phyloP scores from a whole-genome alignment of 2,888 invertebrate genomes.

The Pegoplata infirma region DNA sequence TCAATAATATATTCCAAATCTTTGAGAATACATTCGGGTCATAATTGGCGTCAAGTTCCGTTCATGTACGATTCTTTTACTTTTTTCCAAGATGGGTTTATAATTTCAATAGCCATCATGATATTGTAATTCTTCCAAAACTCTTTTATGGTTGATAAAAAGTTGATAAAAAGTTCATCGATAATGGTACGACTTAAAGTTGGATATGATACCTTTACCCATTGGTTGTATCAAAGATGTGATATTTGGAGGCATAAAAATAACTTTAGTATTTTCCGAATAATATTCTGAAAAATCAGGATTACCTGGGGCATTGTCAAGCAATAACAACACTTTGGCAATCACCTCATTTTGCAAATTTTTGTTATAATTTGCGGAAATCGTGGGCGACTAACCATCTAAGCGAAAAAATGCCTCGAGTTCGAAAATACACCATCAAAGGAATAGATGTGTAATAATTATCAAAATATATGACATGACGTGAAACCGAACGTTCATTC shows the following conservation, averaged over 20 bases:
- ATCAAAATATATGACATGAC: slow-evolving; percentile 5
- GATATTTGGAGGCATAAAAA: slow-evolving; percentile 25
- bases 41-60: slow-evolving; percentile 18
- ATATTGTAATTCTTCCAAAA: slow-evolving; percentile 24
- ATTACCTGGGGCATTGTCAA: slow-evolving; percentile 25
- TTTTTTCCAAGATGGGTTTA: slow-evolving; percentile 5
- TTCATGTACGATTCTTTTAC: slow-evolving; percentile 5
- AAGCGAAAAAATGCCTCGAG: too few relatives aligned
- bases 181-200: slow-evolving; percentile 11
- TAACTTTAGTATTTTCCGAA: slow-evolving; percentile 20
- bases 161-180: slow-evolving; percentile 6
- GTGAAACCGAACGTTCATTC: background rate
- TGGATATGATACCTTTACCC: slow-evolving; percentile 28
- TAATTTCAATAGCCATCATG: slow-evolving; percentile 21
- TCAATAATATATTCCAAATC: slow-evolving; percentile 11
- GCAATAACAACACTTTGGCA: slow-evolving; percentile 10
- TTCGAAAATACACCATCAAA: too few relatives aligned
- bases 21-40: slow-evolving; percentile 2
- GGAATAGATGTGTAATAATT: slow-evolving; percentile 13
- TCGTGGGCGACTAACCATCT: too few relatives aligned
- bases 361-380: too few relatives aligned
- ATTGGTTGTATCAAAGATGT: slow-evolving; percentile 15
- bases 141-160: background rate
- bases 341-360: too few relatives aligned
- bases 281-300: slow-evolving; percentile 13